A percentile compares a stretch with the other conserved stretches of the same genome.
Conservation (phyloP, 1,140 invertebrate species). For the Melitaea cinxia region DNA sequence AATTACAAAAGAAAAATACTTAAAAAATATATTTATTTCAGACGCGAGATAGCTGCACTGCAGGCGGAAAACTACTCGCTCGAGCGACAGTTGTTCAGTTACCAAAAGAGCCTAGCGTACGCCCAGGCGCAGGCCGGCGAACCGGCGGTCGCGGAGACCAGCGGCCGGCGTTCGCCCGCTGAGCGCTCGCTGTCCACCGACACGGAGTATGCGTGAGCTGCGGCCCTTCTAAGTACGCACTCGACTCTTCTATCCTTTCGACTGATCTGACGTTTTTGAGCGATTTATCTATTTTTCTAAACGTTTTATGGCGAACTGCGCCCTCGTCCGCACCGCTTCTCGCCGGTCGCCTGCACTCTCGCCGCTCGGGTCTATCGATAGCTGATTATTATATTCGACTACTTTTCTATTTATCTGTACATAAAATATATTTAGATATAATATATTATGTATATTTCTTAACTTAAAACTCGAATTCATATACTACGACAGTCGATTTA, state of each 20-base stretch:
- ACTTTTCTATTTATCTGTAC: slow-evolving; percentile 81
- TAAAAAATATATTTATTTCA: slow-evolving; percentile 60
- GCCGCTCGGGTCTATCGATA: slow-evolving; percentile 79
- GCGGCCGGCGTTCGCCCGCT: slow-evolving; percentile 79
- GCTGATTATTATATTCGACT: slow-evolving; percentile 79
- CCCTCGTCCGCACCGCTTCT: slow-evolving; percentile 76
- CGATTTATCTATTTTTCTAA: slow-evolving; percentile 82
- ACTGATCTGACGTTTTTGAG: slow-evolving; percentile 80
- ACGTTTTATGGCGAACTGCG: slow-evolving; percentile 78
- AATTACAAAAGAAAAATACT: background rate
- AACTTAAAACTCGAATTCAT: slow-evolving; percentile 80
- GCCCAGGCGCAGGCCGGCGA: slow-evolving; percentile 84
- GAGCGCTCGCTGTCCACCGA: slow-evolving; percentile 86
- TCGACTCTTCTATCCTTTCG: slow-evolving; percentile 72
- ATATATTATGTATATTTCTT: slow-evolving; percentile 81
- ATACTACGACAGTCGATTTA: slow-evolving; percentile 80
- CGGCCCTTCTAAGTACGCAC: slow-evolving; percentile 74
- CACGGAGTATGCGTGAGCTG: slow-evolving; percentile 88
- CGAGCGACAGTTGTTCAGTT: slow-evolving; percentile 93
- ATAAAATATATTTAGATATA: slow-evolving; percentile 82
- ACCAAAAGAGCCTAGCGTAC: slow-evolving; percentile 92
- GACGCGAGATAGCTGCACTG: slow-evolving; percentile 90
- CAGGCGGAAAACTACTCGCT: slow-evolving; percentile 93
- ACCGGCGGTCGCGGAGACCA: slow-evolving; percentile 72
- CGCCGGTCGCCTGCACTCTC: slow-evolving; percentile 78